These are phyloP conservation scores for Haliclona indistincta DNA, from an alignment of 37 sponge, comb jelly and placozoan species.

Conservation along the genomic window DNA sequence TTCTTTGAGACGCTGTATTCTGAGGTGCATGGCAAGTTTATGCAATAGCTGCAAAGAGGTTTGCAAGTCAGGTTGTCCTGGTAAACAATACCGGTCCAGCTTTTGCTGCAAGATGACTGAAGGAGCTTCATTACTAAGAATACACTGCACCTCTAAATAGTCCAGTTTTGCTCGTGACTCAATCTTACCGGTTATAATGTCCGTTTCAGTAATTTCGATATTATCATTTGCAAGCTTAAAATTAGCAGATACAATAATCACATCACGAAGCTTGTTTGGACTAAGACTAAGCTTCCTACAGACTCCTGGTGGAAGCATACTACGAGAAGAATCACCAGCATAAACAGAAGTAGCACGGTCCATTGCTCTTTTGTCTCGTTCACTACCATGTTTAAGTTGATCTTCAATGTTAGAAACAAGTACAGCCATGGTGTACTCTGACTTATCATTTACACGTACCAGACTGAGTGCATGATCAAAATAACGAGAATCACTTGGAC, in stretches of 20 bases:
- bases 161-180: slow-evolving; percentile 33
- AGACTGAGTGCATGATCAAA: slow-evolving; percentile 74
- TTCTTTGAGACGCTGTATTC: slow-evolving; percentile 10
- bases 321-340: not conserved
- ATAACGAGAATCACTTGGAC: slow-evolving; percentile 45
- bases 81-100: not conserved
- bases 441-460: not conserved
- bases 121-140: slow-evolving; percentile 8
- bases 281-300: slow-evolving; percentile 26
- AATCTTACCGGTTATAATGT: slow-evolving; percentile 16
- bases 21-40: slow-evolving; percentile 18
- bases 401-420: slow-evolving; percentile 55
- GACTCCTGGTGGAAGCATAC: not conserved
- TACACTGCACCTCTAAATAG: slow-evolving; percentile 41
- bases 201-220: not conserved
- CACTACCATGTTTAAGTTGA: not conserved
- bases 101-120: not conserved
- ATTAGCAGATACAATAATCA: slow-evolving; percentile 16
- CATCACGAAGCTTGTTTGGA: slow-evolving; percentile 16
- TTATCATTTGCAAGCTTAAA: not conserved
- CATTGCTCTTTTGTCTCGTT: slow-evolving; percentile 18
- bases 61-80: slow-evolving; percentile 1
- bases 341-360: slow-evolving; percentile 43
- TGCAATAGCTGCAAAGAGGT: slow-evolving; percentile 22
- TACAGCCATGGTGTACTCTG: slow-evolving; percentile 53